A percentile compares a stretch with the other conserved stretches of the same genome.
Conservation (phyloP, 2,797 vertebrate species). For the Acropternis orthonyx region DNA sequence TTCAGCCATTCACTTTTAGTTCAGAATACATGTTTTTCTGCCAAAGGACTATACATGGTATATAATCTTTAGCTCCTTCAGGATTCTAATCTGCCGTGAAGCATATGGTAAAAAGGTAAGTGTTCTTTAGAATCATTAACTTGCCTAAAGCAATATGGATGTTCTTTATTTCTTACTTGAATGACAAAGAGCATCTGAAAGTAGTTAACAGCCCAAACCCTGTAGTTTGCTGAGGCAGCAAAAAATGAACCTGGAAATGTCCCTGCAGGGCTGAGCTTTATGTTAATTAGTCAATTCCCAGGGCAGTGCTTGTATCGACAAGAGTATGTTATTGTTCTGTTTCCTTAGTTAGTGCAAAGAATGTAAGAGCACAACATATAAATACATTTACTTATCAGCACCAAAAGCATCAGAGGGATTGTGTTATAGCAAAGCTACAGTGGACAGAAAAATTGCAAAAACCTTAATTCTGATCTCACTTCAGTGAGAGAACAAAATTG, state of each 20-base stretch:
- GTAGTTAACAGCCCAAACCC: constrained; percentile 59
- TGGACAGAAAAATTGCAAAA: not conserved
- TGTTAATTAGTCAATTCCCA: constrained; percentile 67
- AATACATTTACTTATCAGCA: constrained; percentile 40
- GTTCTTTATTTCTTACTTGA: constrained; percentile 64
- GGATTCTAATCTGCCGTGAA: constrained; percentile 60
- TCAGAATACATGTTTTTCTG: constrained; percentile 44
- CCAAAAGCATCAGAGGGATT: not conserved
- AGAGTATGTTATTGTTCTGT: constrained; percentile 44
- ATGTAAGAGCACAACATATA: constrained; percentile 12
- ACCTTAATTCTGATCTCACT: not conserved
- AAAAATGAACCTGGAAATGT: constrained; percentile 68
- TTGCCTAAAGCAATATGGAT: constrained; percentile 60
- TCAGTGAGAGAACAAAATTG: not conserved
- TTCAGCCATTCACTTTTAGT: constrained; percentile 18
- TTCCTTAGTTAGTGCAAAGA: constrained; percentile 35
- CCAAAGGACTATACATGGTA: not conserved
- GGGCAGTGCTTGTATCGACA: constrained; percentile 58
- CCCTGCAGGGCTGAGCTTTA: constrained; percentile 61
- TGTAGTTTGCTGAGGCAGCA: constrained; percentile 68
- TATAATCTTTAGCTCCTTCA: constrained; percentile 51
- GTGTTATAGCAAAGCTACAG: not conserved
- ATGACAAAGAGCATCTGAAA: constrained; percentile 71
- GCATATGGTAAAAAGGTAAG: constrained; percentile 61
- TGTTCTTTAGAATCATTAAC: constrained; percentile 49